Base-by-base conservation (phyloP, 2,888 invertebrate genomes). In the Euproctis similis region DNA sequence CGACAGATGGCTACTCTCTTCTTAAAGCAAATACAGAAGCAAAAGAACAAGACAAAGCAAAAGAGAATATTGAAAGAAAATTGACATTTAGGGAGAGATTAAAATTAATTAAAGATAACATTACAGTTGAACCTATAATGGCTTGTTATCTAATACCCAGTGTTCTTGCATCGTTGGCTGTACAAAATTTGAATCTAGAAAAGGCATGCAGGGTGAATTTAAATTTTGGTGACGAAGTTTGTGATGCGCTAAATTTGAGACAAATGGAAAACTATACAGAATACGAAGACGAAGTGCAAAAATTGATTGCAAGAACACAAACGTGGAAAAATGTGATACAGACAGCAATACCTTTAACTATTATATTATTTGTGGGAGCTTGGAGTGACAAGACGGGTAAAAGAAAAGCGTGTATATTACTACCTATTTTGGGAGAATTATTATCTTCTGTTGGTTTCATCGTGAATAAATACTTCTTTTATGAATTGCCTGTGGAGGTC, bases 241-340 rank as follows among this genome's bases (percentile, higher is more conserved):
- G 95, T 60, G 89, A 90, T 40, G 93, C 94, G 0, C 68, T 95
- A 4, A 89, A 90, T 17, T 78, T 87, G 11, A 85, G 94, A 42
- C 86, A 92, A 40, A 93, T 93, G 1, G 88, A 87, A 45, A 86
- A 85, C 42, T 85, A 82, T 38, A 78, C 70, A 7, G 61, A 74
- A 16, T 84, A 88, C 41, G 89, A 89, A 59, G 84, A 86, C 36
- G 76, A 87, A 28, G 90, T 92, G 0, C 92, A 92, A 60, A 88
- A 87, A 40, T 70, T 92, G 36, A 91, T 89, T 3, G 93, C 94
- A 0, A 87, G 88, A 10, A 90, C 94, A 86, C 90, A 91, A 45
- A 90, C 92, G 7, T 94, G 94, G 93, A 94, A 94, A 63, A 93
- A 94, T 10, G 87, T 93, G 18, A 78, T 95, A 2, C 94, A 94